Evolutionary conservation across 30 jellyfish, hydroid and myxozoan species (phyloP), one percentile per base, ranked within the genome.

Genomic region (Clytia hemisphaerica): DNA sequence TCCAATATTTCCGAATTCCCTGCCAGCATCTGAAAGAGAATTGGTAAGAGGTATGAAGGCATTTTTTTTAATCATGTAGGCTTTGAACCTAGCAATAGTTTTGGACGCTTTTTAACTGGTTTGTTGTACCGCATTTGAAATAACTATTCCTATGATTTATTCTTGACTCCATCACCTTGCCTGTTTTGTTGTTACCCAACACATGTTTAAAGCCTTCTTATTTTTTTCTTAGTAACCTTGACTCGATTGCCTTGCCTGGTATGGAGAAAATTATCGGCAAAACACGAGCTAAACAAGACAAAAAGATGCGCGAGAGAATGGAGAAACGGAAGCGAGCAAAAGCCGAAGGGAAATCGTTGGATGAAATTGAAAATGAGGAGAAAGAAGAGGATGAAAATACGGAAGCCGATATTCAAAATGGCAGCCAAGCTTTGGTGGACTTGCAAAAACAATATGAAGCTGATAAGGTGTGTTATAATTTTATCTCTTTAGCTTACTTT

Each of bases 311-410:
- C 73, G 85, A 70, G 44, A 58, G 90, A 19, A 70, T 76, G 79
- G 93, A 69, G 49, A 70, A 90, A 45, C 70, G 71, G 61, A 62
- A 77, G 67, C 70, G 79, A 47, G 91, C 92, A 32, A 78, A 77
- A 35, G 93, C 35, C 38, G 35, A 64, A 51, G 95, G 95, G 18
- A 71, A 78, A 7, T 45, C 57, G 18, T 83, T 61, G 62, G 86
- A 70, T 7, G 95, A 84, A 47, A 74, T 84, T 6, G 90, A 81
- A 44, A 58, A 46, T 30, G 71, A 37, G 24, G 92, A 78, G 32
- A 69, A 73, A 25, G 79, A 72, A 26, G 73, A 55, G 15, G 77
- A 36, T 25, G 97, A 78, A 19, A 71, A 66, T 2, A 92, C 78
- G 18, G 86, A 59, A 27, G 72, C 68, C 21, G 34, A 85, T 16